Evolutionary conservation across 2,113 vertebrate genomes (phyloP), one percentile per base, ranked within the genome.

Genomic region (Numida meleagris): DNA sequence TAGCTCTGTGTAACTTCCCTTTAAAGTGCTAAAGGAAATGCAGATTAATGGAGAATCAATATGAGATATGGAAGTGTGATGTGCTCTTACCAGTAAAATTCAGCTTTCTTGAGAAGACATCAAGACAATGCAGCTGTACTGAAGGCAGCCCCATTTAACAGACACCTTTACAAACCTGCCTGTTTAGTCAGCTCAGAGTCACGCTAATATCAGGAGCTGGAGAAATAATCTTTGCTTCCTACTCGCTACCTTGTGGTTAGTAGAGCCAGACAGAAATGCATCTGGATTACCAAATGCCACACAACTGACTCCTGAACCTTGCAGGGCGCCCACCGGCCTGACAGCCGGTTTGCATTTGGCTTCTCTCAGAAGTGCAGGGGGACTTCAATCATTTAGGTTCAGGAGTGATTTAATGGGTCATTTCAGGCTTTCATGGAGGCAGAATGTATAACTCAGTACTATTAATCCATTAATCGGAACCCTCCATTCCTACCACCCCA

Each of bases 1-100:
- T 29, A 81, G 78, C 86, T 71, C 74, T 75, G 46, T 0, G 1
- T 61, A 89, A 3, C 73, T 81, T 75, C 72, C 73, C 78, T 87
- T 75, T 75, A 33, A n/a, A 79, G 65, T 10, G 59, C 55, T 75
- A 33, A 88, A 88, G 89, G 94, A 93, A 94, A 90, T 62, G 89
- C 80, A 89, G 89, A 94, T 93, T 93, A 95, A 94, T 91, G 86
- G 88, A 53, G 89, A 94, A 95, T 95, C 94, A 40, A 82, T 93
- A 87, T 21, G 81, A 94, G 89, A 94, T 86, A 93, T 89, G 82
- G 89, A 88, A 96, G 93, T 55, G 93, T 93, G 94, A 93, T 88
- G 63, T 12, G 55, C 82, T 43, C 53, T 73, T 90, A 85, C 87
- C 94, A 86, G 83, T 61, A 79, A 68, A 91, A 85, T 57, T 81